These are phyloP conservation scores for Spialia ferax DNA, from an alignment of 2,888 invertebrate species.

Conservation along the genomic window DNA sequence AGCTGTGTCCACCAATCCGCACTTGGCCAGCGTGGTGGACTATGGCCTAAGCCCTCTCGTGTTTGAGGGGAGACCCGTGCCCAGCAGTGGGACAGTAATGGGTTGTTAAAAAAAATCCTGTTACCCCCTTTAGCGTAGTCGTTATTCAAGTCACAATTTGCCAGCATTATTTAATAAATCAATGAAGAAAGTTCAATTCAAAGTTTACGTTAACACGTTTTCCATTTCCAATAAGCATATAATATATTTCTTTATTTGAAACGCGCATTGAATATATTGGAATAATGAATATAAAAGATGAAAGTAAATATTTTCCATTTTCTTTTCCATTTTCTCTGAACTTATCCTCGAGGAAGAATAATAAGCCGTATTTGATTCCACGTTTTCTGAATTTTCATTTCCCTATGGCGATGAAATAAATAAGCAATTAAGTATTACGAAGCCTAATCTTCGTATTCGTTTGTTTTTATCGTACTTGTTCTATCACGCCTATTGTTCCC, in stretches of 20 bases:
- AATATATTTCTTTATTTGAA: neutral
- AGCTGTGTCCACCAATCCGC: too few relatives aligned
- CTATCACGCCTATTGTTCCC: too few relatives aligned
- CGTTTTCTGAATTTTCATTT: conserved; percentile 5
- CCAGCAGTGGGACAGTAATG: too few relatives aligned
- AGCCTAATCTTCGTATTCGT: neutral
- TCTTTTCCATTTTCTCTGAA: conserved; percentile 13
- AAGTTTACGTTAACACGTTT: neutral
- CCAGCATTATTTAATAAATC: too few relatives aligned
- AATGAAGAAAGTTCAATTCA: too few relatives aligned
- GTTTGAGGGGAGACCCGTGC: too few relatives aligned
- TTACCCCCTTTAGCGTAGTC: too few relatives aligned
- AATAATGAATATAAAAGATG: conserved; percentile 35
- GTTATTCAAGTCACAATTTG: too few relatives aligned
- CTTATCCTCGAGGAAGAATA: conserved; percentile 9
- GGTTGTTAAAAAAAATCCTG: too few relatives aligned
- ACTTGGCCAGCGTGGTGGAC: too few relatives aligned
- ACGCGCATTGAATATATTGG: neutral
- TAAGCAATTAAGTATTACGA: neutral
- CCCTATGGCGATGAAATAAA: neutral
- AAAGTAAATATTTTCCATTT: conserved; percentile 13
- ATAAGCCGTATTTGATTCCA: conserved; percentile 13
- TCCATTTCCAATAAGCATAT: neutral
- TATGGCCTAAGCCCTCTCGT: too few relatives aligned
- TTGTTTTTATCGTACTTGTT: neutral